phyloP scores from a whole-genome alignment of 1,140 invertebrate genomes.

The Luehdorfia chinensis region DNA sequence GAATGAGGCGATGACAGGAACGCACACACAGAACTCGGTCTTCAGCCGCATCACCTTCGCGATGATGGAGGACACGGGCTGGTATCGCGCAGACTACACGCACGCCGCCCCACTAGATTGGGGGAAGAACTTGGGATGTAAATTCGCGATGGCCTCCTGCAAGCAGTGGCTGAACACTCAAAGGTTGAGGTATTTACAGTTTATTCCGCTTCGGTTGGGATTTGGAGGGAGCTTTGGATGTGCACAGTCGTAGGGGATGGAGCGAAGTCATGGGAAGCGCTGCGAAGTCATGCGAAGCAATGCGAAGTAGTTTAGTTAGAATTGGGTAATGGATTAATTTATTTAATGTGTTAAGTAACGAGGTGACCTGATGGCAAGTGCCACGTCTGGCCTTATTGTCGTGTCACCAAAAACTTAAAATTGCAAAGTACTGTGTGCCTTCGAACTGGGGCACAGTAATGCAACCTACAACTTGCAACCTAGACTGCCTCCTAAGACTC shows the following conservation, averaged over 20 bases:
- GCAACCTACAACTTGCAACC: too few species aligned
- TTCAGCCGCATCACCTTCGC: constrained; percentile 98
- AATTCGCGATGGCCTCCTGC: constrained; percentile 96
- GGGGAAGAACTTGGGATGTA: constrained; percentile 94
- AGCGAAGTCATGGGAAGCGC: background rate
- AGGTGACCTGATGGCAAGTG: too few species aligned
- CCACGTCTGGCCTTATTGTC: background rate
- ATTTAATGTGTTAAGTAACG: too few species aligned
- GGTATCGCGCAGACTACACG: constrained; percentile 93
- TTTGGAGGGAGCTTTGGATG: constrained; percentile 4
- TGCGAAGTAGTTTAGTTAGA: background rate
- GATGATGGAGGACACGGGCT: constrained; percentile 98
- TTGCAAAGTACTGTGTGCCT: background rate
- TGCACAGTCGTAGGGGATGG: background rate
- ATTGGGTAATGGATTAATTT: too few species aligned
- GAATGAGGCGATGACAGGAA: constrained; percentile 99
- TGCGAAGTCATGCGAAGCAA: background rate
- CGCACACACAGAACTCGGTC: constrained; percentile 98
- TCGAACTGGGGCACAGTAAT: background rate
- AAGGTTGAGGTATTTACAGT: constrained; percentile 51
- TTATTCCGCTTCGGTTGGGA: background rate
- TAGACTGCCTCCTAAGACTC: too few species aligned
- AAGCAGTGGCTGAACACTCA: constrained; percentile 94
- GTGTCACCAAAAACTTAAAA: background rate
- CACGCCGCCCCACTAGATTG: constrained; percentile 93